Conservation (phyloP, 2,888 invertebrate genomes). For the Drosophila rubida region DNA sequence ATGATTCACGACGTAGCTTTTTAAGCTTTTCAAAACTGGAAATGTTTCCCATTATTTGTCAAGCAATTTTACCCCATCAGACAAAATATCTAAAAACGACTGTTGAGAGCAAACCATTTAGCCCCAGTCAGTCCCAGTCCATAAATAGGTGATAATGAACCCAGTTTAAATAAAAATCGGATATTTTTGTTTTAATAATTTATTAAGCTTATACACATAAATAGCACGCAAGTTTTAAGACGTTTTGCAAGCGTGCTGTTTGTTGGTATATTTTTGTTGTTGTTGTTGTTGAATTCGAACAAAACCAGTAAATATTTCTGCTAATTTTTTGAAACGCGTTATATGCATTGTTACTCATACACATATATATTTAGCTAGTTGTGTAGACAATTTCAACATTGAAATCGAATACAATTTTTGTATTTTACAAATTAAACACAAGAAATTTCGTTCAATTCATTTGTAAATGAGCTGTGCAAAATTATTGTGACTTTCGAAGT, state of each 20-base stretch:
- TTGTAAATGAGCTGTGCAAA: conserved; percentile 43
- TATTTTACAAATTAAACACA: conserved; percentile 18
- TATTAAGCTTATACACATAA: conserved; percentile 45
- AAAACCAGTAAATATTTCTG: conserved; percentile 15
- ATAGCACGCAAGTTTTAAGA: conserved; percentile 35
- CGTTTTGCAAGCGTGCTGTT: conserved; percentile 29
- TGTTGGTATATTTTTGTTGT: not conserved
- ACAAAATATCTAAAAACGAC: too few species aligned
- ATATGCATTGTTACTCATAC: not conserved
- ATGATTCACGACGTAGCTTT: too few species aligned
- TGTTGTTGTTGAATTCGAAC: conserved; percentile 21
- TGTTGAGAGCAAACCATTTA: too few species aligned
- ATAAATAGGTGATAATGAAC: too few species aligned
- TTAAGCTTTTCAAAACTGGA: too few species aligned
- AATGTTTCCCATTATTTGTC: too few species aligned
- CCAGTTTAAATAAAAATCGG: not conserved
- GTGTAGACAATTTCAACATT: conserved; percentile 15
- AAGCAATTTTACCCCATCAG: too few species aligned
- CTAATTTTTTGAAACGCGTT: conserved; percentile 10
- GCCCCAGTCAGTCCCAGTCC: too few species aligned
- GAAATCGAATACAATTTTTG: conserved; percentile 15
- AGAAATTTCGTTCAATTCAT: not conserved
- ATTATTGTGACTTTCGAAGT: conserved; percentile 46
- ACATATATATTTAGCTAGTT: conserved; percentile 15
- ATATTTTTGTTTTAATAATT: conserved; percentile 25